These are phyloP conservation scores for Pseudolaguvia tuberculata DNA, from an alignment of 2,113 vertebrate species.

Conservation along the genomic window DNA sequence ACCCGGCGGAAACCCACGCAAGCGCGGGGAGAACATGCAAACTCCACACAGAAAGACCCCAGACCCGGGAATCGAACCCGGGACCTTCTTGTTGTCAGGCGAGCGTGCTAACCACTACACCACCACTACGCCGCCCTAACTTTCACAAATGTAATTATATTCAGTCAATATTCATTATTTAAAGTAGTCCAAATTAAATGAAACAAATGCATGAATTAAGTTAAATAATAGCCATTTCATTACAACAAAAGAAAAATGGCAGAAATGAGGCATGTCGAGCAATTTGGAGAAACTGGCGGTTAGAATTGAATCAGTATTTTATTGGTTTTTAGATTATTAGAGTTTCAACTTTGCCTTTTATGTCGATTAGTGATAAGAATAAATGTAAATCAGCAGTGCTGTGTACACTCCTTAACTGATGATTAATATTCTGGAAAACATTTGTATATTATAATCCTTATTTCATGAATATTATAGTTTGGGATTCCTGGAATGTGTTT, in stretches of 20 bases:
- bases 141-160: no score
- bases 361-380: background rate
- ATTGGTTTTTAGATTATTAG: background rate
- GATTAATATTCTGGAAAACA: background rate
- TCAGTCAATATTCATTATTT: no score
- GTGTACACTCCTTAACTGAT: background rate
- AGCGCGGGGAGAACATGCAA: no score
- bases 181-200: no score
- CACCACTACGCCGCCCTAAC: no score
- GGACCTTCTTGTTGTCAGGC: no score
- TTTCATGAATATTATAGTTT: background rate
- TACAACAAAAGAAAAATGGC: background rate
- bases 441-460: no score
- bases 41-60: no score
- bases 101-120: no score
- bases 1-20: no score
- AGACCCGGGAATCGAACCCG: no score
- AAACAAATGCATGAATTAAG: no score
- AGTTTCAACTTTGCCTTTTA: background rate
- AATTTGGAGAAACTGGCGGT: background rate
- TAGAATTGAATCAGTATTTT: background rate
- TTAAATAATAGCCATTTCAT: background rate
- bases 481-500: background rate
- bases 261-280: background rate
- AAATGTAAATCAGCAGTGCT: background rate